Conservation (phyloP, 2,113 vertebrate species). For the Sciurus niger region DNA sequence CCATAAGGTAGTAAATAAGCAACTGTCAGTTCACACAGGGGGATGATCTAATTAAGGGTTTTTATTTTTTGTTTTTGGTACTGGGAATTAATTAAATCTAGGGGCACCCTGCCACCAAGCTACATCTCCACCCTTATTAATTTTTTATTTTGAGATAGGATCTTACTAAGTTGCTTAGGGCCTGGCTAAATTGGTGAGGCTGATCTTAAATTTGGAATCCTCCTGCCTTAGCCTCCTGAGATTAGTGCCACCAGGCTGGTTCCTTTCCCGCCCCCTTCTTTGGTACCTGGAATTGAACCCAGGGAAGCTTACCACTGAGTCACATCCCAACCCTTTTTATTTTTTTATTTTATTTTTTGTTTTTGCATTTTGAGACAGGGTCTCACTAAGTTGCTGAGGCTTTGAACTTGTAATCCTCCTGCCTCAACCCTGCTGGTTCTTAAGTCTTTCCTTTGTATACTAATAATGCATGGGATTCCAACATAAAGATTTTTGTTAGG, state of each 20-base stretch:
- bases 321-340: too few relatives aligned
- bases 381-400: neutral
- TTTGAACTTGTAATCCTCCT: neutral
- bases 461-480: neutral
- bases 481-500: neutral
- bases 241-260: too few relatives aligned
- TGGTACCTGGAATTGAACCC: too few relatives aligned
- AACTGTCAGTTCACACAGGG: neutral
- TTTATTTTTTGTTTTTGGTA: too few relatives aligned
- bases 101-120: neutral
- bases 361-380: too few relatives aligned
- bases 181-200: too few relatives aligned
- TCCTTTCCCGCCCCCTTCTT: too few relatives aligned
- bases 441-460: neutral
- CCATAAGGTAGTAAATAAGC: conserved; percentile 19
- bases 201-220: too few relatives aligned
- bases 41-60: neutral
- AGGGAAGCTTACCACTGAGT: too few relatives aligned
- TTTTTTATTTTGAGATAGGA: neutral
- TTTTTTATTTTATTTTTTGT: too few relatives aligned
- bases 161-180: neutral
- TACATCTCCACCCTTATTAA: neutral
- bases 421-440: neutral
- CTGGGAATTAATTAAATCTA: too few relatives aligned
- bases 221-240: neutral